Evolutionary conservation across 1,140 invertebrate genomes (phyloP).

Genomic region (Hyles vespertilio): DNA sequence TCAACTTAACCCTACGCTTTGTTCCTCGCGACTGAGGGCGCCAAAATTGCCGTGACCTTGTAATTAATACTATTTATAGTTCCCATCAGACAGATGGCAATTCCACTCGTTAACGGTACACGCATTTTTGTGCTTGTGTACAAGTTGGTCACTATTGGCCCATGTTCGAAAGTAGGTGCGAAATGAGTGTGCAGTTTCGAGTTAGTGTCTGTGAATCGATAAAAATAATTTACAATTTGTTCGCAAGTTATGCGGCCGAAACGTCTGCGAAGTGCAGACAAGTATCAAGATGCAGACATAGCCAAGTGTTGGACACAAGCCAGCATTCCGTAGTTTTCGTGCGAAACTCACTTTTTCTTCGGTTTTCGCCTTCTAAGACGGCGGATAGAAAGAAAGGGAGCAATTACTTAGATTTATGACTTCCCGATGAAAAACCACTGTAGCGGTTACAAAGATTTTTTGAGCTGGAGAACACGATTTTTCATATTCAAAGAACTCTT

Average conservation of each 20-base stretch:
- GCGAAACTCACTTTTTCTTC: conserved; percentile 52
- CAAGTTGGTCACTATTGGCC: too few species aligned
- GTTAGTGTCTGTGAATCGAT: not conserved
- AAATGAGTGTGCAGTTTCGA: too few species aligned
- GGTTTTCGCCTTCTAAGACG: conserved; percentile 38
- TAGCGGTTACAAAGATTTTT: conserved; percentile 3
- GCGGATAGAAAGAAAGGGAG: conserved; percentile 46
- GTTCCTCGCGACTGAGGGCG: too few species aligned
- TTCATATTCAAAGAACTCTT: not conserved
- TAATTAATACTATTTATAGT: too few species aligned
- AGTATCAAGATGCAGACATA: conserved; percentile 24
- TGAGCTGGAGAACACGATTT: conserved; percentile 3
- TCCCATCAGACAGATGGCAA: too few species aligned
- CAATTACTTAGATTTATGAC: conserved; percentile 66
- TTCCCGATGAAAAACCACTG: conserved; percentile 29
- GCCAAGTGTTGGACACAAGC: conserved; percentile 44
- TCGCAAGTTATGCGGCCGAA: conserved; percentile 13
- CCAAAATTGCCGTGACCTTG: too few species aligned
- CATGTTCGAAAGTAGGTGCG: too few species aligned
- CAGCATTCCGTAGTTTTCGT: conserved; percentile 44
- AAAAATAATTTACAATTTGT: conserved; percentile 14
- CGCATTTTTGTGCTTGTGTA: too few species aligned
- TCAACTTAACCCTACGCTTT: not conserved
- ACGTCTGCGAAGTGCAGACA: conserved; percentile 21
- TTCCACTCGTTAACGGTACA: too few species aligned